phyloP scores from a whole-genome alignment of 2,113 vertebrate genomes.

The Bubo bubo region DNA sequence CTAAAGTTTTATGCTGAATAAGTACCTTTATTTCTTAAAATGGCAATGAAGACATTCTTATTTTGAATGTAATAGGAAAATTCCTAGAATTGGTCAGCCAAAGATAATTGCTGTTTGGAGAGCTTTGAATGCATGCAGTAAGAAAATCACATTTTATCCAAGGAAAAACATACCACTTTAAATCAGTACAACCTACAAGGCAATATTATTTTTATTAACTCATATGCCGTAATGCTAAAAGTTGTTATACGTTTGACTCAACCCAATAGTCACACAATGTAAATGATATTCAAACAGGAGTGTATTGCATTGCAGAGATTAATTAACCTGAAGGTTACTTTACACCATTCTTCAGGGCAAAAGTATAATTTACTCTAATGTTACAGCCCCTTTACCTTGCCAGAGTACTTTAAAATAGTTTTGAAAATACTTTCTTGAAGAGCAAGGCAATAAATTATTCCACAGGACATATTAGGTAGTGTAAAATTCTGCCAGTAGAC shows the following conservation, averaged over 20 bases:
- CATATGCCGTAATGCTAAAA: not conserved
- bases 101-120: slow-evolving; percentile 58
- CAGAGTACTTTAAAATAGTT: not conserved
- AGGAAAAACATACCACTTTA: not conserved
- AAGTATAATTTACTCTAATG: not conserved
- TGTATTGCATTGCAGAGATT: not conserved
- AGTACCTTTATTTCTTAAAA: slow-evolving; percentile 10
- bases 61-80: slow-evolving; percentile 48
- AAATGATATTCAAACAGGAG: not conserved
- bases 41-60: slow-evolving; percentile 13
- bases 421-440: not conserved
- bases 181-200: not conserved
- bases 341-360: not conserved
- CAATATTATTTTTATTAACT: slow-evolving; percentile 47
- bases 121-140: not conserved
- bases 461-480: not conserved
- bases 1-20: slow-evolving; percentile 11
- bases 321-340: slow-evolving; percentile 5
- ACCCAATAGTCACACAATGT: slow-evolving; percentile 5
- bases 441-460: not conserved
- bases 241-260: not conserved
- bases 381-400: not conserved
- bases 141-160: slow-evolving; percentile 8
- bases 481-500: not conserved
- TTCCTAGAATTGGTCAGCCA: slow-evolving; percentile 50